Conservation (phyloP, 2,888 invertebrate genomes). For the Metellina segmentata region DNA sequence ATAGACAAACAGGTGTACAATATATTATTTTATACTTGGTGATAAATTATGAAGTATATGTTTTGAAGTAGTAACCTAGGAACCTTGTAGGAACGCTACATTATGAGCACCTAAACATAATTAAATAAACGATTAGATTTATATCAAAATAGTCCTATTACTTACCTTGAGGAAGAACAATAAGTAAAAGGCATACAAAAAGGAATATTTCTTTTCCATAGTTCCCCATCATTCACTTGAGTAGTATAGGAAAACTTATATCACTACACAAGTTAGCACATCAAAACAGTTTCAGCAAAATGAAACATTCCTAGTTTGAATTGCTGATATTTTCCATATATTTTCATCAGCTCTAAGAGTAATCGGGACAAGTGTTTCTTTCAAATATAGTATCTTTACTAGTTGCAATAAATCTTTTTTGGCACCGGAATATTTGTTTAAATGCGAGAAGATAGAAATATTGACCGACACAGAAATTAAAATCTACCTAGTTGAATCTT, state of each 20-base stretch:
- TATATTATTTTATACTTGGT: no score
- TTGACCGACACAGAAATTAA: not conserved
- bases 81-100: no score
- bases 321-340: not conserved
- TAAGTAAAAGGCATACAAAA: slow-evolving; percentile 48
- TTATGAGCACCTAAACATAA: no score
- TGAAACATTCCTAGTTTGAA: not conserved
- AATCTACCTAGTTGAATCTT: not conserved
- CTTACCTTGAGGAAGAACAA: slow-evolving; percentile 62
- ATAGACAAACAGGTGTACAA: no score
- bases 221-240: slow-evolving; percentile 18
- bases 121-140: no score
- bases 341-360: not conserved
- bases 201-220: slow-evolving; percentile 37
- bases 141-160: not conserved
- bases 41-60: no score
- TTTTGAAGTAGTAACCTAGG: no score
- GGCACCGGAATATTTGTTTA: not conserved
- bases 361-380: no score
- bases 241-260: not conserved
- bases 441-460: not conserved
- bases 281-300: not conserved
- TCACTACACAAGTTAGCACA: not conserved
- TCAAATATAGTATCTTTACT: not conserved
- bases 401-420: not conserved